Evolutionary conservation across 2,113 vertebrate genomes (phyloP).

Genomic region (Strix uralensis): DNA sequence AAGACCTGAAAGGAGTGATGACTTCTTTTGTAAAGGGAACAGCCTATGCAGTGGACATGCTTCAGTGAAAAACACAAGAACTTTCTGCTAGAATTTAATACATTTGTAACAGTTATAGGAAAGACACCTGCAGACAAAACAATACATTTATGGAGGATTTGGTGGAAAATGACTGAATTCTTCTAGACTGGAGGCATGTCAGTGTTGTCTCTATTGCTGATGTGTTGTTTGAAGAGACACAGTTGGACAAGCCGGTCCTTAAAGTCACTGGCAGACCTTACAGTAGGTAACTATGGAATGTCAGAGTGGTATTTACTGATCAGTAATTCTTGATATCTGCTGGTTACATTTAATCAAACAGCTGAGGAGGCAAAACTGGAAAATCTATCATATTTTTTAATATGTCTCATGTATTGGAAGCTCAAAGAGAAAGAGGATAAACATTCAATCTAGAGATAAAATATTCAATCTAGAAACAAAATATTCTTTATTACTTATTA

Average conservation of each 20-base stretch:
- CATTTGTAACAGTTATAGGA: neutral
- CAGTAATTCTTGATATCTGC: neutral
- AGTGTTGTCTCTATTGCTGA: neutral
- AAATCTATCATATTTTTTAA: neutral
- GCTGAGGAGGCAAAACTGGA: neutral
- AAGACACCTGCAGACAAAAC: slow-evolving; percentile 9
- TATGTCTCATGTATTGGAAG: neutral
- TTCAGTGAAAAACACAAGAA: neutral
- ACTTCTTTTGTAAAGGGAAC: neutral
- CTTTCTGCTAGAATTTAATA: neutral
- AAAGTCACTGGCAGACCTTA: neutral
- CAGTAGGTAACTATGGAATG: neutral
- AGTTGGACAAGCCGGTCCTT: neutral
- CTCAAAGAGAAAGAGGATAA: neutral
- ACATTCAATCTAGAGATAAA: neutral
- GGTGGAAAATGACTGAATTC: neutral
- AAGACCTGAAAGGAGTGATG: neutral
- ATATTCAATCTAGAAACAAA: neutral
- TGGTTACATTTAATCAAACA: neutral
- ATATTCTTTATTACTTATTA: neutral
- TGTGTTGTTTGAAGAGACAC: neutral
- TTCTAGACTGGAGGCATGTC: neutral
- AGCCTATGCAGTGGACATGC: neutral
- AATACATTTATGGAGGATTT: neutral
- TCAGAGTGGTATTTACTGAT: neutral